These are phyloP conservation scores for Autographa gamma DNA, from an alignment of 2,888 invertebrate genomes.

Conservation along the genomic window DNA sequence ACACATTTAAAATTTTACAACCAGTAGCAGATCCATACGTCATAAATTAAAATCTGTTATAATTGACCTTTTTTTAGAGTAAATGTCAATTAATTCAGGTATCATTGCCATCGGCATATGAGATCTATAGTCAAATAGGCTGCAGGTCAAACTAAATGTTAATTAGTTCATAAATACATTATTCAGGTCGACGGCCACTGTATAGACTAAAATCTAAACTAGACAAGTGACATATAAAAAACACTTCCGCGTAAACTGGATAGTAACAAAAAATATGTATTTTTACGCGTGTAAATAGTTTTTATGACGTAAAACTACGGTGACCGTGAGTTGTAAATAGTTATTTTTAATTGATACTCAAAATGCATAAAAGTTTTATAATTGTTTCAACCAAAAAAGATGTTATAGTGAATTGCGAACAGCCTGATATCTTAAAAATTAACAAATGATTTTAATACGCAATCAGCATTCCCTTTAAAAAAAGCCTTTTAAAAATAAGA, in stretches of 20 bases:
- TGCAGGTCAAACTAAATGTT: constrained; percentile 23
- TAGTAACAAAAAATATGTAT: not conserved
- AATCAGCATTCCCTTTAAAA: no score
- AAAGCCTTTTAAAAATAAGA: no score
- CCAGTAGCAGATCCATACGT: constrained; percentile 11
- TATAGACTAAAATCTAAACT: not conserved
- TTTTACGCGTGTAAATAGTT: not conserved
- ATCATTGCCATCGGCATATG: constrained; percentile 22
- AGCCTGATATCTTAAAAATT: no score
- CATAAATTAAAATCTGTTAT: constrained; percentile 11
- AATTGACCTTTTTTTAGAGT: constrained; percentile 25
- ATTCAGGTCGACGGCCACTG: not conserved
- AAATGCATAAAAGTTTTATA: no score
- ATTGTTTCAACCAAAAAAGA: no score
- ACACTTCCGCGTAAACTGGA: not conserved
- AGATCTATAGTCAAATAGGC: constrained; percentile 32
- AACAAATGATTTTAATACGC: no score
- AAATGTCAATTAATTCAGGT: constrained; percentile 40
- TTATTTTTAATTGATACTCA: no score
- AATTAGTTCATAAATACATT: constrained; percentile 23
- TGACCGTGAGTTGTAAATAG: no score
- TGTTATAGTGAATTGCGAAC: no score
- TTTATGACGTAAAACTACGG: not conserved
- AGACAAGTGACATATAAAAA: not conserved
- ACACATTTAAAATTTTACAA: no score